Base-by-base conservation (phyloP, 2,888 invertebrate species). In the Drosophila birchii region DNA sequence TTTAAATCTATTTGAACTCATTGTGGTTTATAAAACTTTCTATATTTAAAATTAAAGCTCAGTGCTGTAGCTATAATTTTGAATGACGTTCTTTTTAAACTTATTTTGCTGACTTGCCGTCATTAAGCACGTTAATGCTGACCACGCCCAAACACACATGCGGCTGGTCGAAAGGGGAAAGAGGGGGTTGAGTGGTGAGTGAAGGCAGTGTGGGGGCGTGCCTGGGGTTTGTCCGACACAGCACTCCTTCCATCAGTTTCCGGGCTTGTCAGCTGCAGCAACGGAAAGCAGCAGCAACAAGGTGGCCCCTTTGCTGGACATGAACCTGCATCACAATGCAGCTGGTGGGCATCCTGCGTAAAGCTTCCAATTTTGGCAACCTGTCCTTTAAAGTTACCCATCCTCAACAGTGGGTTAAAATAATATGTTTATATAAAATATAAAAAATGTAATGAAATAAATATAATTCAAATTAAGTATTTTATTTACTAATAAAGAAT, bases 251-350 rank as follows among this genome's bases (percentile, higher is more conserved):
- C 36, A 29, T 63, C 63, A 43, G 64, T 44, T 56, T 69, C 16
- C 43, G 23, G 43, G 69, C 69, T 49, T 68, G 68, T 68, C 68
- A 69, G 26, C 47, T 69, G 68, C 68, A 69, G 56, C 16, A 29
- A 16, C 59, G 38, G 49, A 26, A 38, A 29, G 29, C 44, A 44
- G 29, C 44, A 44, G n/a, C 26, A 60, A 61, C 54, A 54, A 45
- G 39, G 34, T 47, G 32, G 69, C 36, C 20, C 69, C 7, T 68
- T 69, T 68, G 69, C 49, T 36, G 20, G 18, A 56, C 70, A 56
- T 29, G n/a, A 41, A 29, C 56, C 69, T 56, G 70, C 69, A 68
- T 49, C 56, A 57, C 69, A 68, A 56, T 69, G 69, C 56, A 68
- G 26, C 43, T 64, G 64, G 34, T 43, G 63, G 59, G 54, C 59